Conservation (phyloP, 2,888 invertebrate species). For the Andrena bicolor region DNA sequence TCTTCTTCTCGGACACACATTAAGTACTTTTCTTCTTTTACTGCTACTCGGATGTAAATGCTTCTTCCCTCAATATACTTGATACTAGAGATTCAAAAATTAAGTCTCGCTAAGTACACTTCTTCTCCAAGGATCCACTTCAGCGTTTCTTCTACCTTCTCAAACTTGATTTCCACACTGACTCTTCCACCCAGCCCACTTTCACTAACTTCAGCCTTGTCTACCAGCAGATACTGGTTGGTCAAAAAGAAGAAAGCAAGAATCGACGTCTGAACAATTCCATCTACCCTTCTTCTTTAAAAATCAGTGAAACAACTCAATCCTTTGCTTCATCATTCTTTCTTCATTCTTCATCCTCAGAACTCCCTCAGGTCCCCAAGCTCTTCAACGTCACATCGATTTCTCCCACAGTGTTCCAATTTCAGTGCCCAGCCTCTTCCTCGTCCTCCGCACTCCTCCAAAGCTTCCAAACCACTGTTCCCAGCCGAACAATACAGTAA, state of each 20-base stretch:
- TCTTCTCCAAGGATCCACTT: neutral
- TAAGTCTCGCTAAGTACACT: neutral
- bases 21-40: no score
- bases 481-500: no score
- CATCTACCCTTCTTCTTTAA: neutral
- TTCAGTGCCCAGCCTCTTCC: neutral
- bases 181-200: neutral
- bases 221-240: no score
- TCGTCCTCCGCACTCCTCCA: no score
- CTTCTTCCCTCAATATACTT: neutral
- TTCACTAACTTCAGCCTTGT: no score
- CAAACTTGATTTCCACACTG: neutral
- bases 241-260: no score
- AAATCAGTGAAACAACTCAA: no score
- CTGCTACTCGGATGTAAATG: neutral
- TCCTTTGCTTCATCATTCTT: neutral
- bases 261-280: neutral
- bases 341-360: neutral
- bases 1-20: neutral
- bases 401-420: neutral
- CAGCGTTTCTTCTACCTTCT: neutral
- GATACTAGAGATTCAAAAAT: neutral
- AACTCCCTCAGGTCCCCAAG: neutral
- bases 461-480: neutral
- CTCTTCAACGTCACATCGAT: neutral